These are phyloP conservation scores for Trichomalopsis sarcophagae DNA, from an alignment of 1,140 invertebrate genomes.

Conservation along the genomic window DNA sequence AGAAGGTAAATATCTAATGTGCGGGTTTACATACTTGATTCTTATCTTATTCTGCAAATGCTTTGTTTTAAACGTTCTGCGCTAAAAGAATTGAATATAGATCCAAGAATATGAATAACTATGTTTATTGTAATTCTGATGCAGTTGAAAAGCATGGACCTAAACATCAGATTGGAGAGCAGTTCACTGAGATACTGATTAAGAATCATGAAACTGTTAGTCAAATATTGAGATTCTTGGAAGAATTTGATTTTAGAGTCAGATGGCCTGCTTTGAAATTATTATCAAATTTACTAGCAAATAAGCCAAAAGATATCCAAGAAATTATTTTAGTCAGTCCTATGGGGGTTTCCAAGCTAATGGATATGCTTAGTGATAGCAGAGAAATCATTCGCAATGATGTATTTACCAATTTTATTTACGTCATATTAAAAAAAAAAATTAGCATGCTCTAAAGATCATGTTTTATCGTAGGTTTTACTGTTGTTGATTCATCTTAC, in stretches of 20 bases:
- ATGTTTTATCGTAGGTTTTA: constrained; percentile 79
- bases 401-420: constrained; percentile 74
- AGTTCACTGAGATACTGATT: constrained; percentile 99
- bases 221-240: constrained; percentile 90
- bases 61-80: neutral
- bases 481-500: constrained; percentile 95
- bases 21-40: neutral
- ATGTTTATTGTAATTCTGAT: neutral
- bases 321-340: constrained; percentile 95
- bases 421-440: neutral
- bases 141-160: constrained; percentile 72
- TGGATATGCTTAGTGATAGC: constrained; percentile 95
- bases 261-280: constrained; percentile 91
- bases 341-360: constrained; percentile 97
- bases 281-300: constrained; percentile 86
- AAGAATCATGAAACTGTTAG: constrained; percentile 93
- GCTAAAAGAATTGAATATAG: too few species aligned
- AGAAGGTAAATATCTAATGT: constrained; percentile 78
- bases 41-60: neutral
- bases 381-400: constrained; percentile 98
- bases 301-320: constrained; percentile 93
- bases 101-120: too few species aligned
- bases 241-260: constrained; percentile 96
- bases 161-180: constrained; percentile 82
- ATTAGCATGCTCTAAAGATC: constrained; percentile 21